phyloP scores from a whole-genome alignment of 1,140 invertebrate species.

The Drosophila lini region DNA sequence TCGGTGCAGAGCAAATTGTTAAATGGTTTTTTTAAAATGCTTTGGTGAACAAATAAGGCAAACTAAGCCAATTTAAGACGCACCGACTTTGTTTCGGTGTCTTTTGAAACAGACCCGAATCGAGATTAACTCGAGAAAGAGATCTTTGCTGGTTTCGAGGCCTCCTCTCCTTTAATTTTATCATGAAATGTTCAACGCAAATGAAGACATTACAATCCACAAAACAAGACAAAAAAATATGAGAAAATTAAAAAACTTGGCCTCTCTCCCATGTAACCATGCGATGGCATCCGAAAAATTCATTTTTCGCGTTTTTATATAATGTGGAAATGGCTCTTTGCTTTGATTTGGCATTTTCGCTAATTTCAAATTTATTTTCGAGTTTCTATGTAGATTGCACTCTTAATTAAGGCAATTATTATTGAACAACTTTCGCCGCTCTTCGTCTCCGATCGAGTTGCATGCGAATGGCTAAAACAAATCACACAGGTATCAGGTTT shows the following conservation, averaged over 20 bases:
- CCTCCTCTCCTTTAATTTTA: constrained; percentile 37
- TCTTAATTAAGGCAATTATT: constrained; percentile 49
- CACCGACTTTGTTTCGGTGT: constrained; percentile 29
- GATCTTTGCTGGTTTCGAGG: constrained; percentile 33
- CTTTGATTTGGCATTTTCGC: constrained; percentile 42
- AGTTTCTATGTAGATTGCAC: constrained; percentile 63
- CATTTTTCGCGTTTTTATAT: constrained; percentile 67
- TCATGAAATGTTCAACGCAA: constrained; percentile 39
- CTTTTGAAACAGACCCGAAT: constrained; percentile 36
- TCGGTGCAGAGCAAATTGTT: constrained; percentile 37
- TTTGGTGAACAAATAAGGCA: constrained; percentile 43
- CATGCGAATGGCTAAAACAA: constrained; percentile 42
- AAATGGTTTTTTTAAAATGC: constrained; percentile 15
- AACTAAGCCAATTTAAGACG: constrained; percentile 42
- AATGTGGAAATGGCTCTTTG: constrained; percentile 58
- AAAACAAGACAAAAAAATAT: constrained; percentile 11
- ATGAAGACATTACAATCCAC: constrained; percentile 38
- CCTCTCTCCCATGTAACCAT: constrained; percentile 28
- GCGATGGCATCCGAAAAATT: constrained; percentile 56
- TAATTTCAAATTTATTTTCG: constrained; percentile 52
- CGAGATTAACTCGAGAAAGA: constrained; percentile 27
- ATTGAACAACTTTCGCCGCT: constrained; percentile 64
- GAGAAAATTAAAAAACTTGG: constrained; percentile 41
- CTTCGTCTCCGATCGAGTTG: constrained; percentile 26
- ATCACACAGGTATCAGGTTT: constrained; percentile 51